Evolutionary conservation across 2,888 invertebrate species (phyloP), one percentile per base, ranked within the genome.

Genomic region (Erebia epiphron): DNA sequence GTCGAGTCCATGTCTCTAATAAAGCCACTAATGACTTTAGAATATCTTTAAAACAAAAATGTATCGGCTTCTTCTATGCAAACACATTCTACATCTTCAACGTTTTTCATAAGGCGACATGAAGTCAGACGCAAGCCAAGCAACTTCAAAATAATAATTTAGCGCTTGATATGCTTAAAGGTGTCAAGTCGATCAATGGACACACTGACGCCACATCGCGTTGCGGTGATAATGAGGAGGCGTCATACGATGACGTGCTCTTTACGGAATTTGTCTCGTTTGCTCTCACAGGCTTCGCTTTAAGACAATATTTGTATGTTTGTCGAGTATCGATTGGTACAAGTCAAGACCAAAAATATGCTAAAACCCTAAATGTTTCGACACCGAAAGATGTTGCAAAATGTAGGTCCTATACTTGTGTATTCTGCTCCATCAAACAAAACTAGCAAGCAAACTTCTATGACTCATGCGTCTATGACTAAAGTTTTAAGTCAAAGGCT

Each of bases 221-320:
- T 75, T 43, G 82, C 81, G 63, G 75, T 80, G 82, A 83, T 84
- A 86, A 84, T 84, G 81, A 82, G 81, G 81, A 81, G 79, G 85
- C 88, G 86, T 89, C 87, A 87, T 83, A 73, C 73, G 80, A 84
- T 91, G 91, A 91, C 88, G 87, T 78, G 79, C 76, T 69, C 75
- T 71, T 72, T 70, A 71, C 77, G 86, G 90, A 90, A 90, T 90
- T 86, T 83, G 81, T 85, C 84, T 84, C 81, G 78, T 61, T 67
- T 63, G 67, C 66, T 72, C 65, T 70, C 54, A 58, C 58, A 58
- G 54, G 16, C 43, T 50, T 49, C 68, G 64, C 46, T 71, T 68
- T 65, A n/a, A 56, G 54, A 60, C 70, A 50, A 65, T 52, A 75
- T 65, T 73, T 70, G 64, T 74, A 73, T 73, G 74, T 64, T 68